Evolutionary conservation across 2,113 vertebrate species (phyloP).

Genomic region (Oncorhynchus clarkii): DNA sequence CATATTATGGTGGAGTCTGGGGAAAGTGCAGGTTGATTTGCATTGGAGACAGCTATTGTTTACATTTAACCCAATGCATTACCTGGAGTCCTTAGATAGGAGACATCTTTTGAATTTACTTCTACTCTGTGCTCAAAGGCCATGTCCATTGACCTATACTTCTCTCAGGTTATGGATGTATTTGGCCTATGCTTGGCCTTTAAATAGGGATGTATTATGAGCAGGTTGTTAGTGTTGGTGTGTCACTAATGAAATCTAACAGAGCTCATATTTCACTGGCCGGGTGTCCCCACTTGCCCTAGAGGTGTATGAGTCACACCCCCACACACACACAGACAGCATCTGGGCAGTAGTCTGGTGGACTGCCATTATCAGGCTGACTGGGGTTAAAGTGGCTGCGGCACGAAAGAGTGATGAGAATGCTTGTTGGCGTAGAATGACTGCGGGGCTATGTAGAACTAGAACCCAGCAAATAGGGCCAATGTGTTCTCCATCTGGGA

Average conservation of each 20-base stretch:
- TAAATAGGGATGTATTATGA: too few relatives aligned
- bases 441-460: background rate
- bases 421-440: constrained; percentile 43
- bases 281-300: background rate
- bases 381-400: background rate
- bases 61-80: background rate
- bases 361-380: constrained; percentile 23
- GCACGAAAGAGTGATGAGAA: constrained; percentile 40
- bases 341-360: constrained; percentile 23
- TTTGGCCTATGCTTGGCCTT: too few relatives aligned
- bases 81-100: background rate
- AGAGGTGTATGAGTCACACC: background rate
- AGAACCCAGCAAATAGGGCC: constrained; percentile 51
- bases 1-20: background rate
- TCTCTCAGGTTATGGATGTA: too few relatives aligned
- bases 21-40: background rate
- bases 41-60: background rate
- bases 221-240: background rate
- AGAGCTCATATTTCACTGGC: background rate
- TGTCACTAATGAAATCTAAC: background rate
- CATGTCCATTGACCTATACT: too few relatives aligned
- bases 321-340: background rate
- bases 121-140: too few relatives aligned
- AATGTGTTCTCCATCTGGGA: constrained; percentile 64
- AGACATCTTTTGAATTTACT: background rate